Evolutionary conservation across 2,113 vertebrate genomes (phyloP), one percentile per base, ranked within the genome.

Genomic region (Tapirus terrestris): DNA sequence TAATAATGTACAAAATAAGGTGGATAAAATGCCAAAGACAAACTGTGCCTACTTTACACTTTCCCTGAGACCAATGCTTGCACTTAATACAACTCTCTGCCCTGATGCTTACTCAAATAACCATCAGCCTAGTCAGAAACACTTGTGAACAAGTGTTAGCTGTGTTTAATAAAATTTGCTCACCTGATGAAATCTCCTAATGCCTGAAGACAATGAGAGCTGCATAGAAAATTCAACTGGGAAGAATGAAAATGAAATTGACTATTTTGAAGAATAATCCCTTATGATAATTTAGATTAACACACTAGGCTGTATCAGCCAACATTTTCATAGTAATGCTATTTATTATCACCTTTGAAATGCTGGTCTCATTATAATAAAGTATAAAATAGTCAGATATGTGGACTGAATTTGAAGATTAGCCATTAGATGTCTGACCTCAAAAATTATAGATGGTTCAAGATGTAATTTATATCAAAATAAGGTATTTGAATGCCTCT

Each of bases 241-340:
- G 16, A 92, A 6, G 8, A 94, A 97, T 80, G 21, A 94, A 70
- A 31, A 93, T 33, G 3, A 97, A 97, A 94, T 36, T 31, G 58
- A 43, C 51, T 88, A 8, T 31, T 97, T 97, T 95, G 39, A 98
- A 97, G 93, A 77, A 29, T 87, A 96, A 79, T 96, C 6, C 73
- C 45, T 73, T 45, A 48, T 36, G 7, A 73, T 88, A 94, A 43
- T 94, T 85, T 87, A 33, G 7, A 70, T 9, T 2, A 97, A 14
- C 23, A 51, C 2, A 93, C 12, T 36, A 82, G 33, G 60, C 77
- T 16, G 6, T 10, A 36, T 95, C 60, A 81, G 31, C 20, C 97
- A 61, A 73, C 51, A 45, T 75, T 70, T 60, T 73, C 96, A 89
- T 29, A 60, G 31, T 23, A 82, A 83, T 61, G 14, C 65, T 89